These are phyloP conservation scores for Oncorhynchus keta DNA, from an alignment of 2,113 vertebrate genomes.

Conservation along the genomic window DNA sequence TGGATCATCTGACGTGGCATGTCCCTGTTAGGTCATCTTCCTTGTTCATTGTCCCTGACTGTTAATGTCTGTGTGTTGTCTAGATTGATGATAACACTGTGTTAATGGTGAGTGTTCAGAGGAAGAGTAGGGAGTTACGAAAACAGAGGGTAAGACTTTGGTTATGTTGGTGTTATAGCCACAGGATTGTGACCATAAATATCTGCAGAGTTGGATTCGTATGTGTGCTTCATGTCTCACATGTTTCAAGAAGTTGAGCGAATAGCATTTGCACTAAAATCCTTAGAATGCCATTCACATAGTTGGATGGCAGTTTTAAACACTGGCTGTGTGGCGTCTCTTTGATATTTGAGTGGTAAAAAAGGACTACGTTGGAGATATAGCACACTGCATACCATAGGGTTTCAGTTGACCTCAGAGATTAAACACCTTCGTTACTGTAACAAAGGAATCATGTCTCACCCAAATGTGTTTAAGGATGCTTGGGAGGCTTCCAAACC, in stretches of 20 bases:
- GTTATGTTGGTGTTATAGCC: slow-evolving; percentile 1
- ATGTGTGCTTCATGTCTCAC: slow-evolving; percentile 9
- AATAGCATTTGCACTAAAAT: slow-evolving; percentile 22
- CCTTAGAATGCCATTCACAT: neutral
- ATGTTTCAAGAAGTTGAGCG: slow-evolving; percentile 19
- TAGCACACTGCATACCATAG: neutral
- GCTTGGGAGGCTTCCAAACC: neutral
- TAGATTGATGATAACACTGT: slow-evolving; percentile 40
- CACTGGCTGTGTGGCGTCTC: neutral
- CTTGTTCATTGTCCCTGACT: neutral
- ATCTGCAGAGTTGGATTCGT: neutral
- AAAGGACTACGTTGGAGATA: neutral
- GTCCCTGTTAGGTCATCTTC: neutral
- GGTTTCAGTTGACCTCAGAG: neutral
- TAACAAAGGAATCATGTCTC: neutral
- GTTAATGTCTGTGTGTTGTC: slow-evolving; percentile 2
- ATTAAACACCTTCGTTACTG: neutral
- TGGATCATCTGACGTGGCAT: neutral
- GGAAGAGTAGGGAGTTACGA: slow-evolving; percentile 1
- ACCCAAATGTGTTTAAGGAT: neutral
- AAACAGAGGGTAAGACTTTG: neutral
- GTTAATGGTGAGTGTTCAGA: slow-evolving; percentile 27
- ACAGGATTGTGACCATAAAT: neutral
- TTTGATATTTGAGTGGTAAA: neutral
- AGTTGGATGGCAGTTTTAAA: neutral